These are phyloP conservation scores for Stomatorhinus walkeri DNA, from an alignment of 2,797 vertebrate species.

Conservation along the genomic window DNA sequence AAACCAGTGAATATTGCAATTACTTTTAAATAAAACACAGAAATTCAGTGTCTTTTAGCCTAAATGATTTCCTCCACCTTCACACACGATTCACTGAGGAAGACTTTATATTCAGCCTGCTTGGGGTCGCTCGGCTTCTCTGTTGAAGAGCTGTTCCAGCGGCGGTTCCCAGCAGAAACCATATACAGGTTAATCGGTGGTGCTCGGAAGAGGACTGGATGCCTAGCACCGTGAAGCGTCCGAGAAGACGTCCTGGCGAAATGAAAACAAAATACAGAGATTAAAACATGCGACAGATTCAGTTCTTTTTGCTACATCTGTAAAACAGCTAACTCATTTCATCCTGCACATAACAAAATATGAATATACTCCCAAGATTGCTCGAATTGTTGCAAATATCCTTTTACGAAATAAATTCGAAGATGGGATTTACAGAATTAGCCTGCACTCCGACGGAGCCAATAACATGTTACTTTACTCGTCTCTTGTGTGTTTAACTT, in stretches of 20 bases:
- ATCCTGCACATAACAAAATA: not conserved
- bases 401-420: not conserved
- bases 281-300: not conserved
- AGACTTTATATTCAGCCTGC: conserved; percentile 41
- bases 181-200: not conserved
- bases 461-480: not conserved
- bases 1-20: not conserved
- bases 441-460: not conserved
- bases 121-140: conserved; percentile 27
- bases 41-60: not conserved
- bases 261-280: conserved; percentile 10
- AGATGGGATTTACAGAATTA: not conserved
- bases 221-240: conserved; percentile 22
- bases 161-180: conserved; percentile 18
- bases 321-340: not conserved
- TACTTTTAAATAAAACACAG: not conserved
- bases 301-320: not conserved
- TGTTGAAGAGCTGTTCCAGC: conserved; percentile 41
- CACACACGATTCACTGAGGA: conserved; percentile 61
- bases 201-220: conserved; percentile 21
- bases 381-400: not conserved
- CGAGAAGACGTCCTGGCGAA: conserved; percentile 39
- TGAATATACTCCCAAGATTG: not conserved
- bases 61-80: conserved; percentile 50
- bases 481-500: not conserved